phyloP scores from a whole-genome alignment of 2,797 vertebrate genomes.

The Chiloscyllium punctatum region DNA sequence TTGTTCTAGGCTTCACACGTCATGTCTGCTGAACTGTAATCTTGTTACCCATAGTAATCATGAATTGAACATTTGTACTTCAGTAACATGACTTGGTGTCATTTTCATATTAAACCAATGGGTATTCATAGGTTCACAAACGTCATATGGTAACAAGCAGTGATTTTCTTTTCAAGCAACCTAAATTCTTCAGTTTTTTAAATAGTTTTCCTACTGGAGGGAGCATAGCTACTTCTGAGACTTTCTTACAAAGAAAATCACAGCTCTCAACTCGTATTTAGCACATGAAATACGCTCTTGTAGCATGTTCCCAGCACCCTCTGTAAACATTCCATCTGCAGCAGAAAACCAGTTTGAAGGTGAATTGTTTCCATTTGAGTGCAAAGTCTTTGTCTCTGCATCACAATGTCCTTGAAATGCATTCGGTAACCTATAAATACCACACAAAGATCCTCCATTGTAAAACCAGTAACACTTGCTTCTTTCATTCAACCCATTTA shows the following conservation, averaged over 20 bases:
- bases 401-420: slow-evolving; percentile 26
- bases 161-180: not conserved
- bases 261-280: not conserved
- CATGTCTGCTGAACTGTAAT: not conserved
- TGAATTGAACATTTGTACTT: not conserved
- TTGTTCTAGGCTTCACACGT: not conserved
- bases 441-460: not conserved
- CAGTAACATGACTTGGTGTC: not conserved
- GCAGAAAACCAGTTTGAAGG: not conserved
- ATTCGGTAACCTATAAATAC: not conserved
- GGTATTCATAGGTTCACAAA: not conserved
- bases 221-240: not conserved
- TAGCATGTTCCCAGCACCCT: not conserved
- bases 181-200: not conserved
- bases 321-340: not conserved
- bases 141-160: not conserved
- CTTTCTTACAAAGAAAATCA: not conserved
- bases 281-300: not conserved
- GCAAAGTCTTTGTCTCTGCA: not conserved
- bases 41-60: not conserved
- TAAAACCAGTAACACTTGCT: not conserved
- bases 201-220: not conserved
- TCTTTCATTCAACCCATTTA: not conserved
- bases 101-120: not conserved
- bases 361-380: slow-evolving; percentile 8